Base-by-base conservation (phyloP, 2,888 invertebrate species). In the Catocala sponsa region DNA sequence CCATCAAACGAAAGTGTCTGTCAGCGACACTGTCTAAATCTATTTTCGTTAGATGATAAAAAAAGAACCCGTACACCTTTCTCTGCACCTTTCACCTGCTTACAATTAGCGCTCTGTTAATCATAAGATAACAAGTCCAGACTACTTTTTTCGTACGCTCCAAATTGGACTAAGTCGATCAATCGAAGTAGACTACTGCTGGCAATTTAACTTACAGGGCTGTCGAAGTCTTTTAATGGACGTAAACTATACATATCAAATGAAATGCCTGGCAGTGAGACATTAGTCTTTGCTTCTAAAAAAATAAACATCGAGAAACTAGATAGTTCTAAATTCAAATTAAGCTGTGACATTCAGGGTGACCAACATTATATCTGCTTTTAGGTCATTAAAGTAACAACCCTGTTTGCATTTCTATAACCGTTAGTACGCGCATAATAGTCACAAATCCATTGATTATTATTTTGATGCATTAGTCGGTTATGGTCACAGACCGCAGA, bases 21-120 rank as follows among this genome's bases (percentile, higher is more conserved):
- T 49, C 57, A 60, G 50, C 63, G 65, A 73, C 68, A 73, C 64
- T 59, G 65, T 43, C 74, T 78, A 79, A 81, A 82, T 84, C 82
- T 84, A 81, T 86, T 85, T 86, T 74, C 72, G 76, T 76, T 72
- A 62, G 66, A 73, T 68, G 66, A 70, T 72, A 77, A 80, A 78
- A 79, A 85, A 74, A 71, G 13, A 58, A 63, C 68, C 57, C 35
- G 65, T 56, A 70, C 81, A 82, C 90, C 91, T 92, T 92, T 93
- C 92, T 91, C 91, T 83, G 80, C 84, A 86, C 91, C 93, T 93
- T 93, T 93, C 93, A 91, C 92, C 85, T 76, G 82, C 79, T 78
- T 78, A 77, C 84, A 87, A 91, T 91, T 89, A 91, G 88, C 90
- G 91, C 85, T 92, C 91, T 92, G 91, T 89, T 93, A 91, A 92